A percentile compares a stretch with the other conserved stretches of the same genome.
phyloP scores from a whole-genome alignment of 2,113 vertebrate species.

The Eurystomus gularis region DNA sequence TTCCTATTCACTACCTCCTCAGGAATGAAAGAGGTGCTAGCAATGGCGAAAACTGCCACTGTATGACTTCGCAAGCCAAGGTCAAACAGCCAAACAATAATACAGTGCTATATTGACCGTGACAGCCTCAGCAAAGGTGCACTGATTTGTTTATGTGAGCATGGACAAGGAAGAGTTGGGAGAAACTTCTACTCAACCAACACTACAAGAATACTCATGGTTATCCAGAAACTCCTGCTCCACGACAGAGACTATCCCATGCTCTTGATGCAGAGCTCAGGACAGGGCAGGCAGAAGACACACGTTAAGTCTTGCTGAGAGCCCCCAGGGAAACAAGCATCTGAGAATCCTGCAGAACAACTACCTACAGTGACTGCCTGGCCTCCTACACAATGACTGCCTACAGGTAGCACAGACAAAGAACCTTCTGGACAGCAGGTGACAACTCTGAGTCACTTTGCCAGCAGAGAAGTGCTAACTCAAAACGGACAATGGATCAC shows the following conservation, averaged over 20 bases:
- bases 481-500: background rate
- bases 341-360: background rate
- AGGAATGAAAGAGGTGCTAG: background rate
- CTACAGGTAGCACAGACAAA: rapidly evolving
- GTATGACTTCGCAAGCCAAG: background rate
- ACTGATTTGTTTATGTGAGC: background rate
- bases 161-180: background rate
- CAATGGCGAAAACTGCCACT: background rate
- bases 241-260: background rate
- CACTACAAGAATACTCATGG: background rate
- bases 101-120: background rate
- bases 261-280: background rate
- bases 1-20: background rate
- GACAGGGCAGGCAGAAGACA: background rate
- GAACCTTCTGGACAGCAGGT: background rate
- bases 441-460: background rate
- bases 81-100: background rate
- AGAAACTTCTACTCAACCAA: background rate
- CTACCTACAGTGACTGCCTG: no score
- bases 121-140: background rate
- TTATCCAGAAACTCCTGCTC: background rate
- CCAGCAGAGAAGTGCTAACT: background rate
- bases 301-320: background rate
- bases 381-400: background rate
- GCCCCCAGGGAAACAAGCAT: background rate